Conservation (phyloP, 2,113 vertebrate species). For the Pyrgilauda ruficollis region DNA sequence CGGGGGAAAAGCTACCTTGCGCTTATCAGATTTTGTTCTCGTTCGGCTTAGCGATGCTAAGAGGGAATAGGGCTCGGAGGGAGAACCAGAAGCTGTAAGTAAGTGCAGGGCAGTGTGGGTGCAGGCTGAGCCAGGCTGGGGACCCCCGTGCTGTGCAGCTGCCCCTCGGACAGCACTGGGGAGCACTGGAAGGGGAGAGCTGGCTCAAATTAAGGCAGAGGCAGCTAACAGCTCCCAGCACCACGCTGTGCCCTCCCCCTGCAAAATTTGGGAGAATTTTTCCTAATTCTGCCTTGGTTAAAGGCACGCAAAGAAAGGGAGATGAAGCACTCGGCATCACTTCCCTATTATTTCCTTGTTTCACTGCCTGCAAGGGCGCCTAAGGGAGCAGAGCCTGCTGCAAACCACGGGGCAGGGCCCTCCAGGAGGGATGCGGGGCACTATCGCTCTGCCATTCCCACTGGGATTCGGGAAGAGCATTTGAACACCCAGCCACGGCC, state of each 20-base stretch:
- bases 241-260: accelerated
- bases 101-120: accelerated
- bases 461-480: neutral
- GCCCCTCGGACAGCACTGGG: neutral
- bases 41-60: neutral
- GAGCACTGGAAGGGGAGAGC: neutral
- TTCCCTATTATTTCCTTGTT: neutral
- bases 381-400: neutral
- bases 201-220: neutral
- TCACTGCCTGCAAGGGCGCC: neutral
- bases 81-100: neutral
- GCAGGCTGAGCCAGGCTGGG: neutral
- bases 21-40: constrained; percentile 24
- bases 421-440: accelerated
- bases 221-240: neutral
- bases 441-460: neutral
- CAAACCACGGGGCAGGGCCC: neutral
- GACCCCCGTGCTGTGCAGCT: neutral
- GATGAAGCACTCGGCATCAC: neutral
- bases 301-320: neutral
- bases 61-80: neutral
- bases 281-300: neutral
- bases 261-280: neutral
- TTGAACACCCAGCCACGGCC: neutral
- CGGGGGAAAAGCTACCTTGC: neutral